A percentile compares a stretch with the other conserved stretches of the same genome.
phyloP scores from a whole-genome alignment of 2,797 vertebrate species.

The Philypnodon macrostomus region DNA sequence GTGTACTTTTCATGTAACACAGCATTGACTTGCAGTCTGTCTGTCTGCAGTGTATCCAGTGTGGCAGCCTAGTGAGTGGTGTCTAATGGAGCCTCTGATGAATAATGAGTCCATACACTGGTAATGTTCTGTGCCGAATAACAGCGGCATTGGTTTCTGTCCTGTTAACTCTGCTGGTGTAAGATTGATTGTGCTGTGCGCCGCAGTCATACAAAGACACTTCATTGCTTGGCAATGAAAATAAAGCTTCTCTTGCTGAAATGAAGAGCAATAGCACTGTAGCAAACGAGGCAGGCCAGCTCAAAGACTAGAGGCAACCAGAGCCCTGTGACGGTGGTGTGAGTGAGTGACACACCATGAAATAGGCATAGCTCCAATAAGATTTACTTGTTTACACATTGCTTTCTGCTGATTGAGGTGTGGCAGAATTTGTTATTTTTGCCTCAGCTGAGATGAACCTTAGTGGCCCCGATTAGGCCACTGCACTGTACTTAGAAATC shows the following conservation, averaged over 20 bases:
- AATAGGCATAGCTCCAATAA: conserved; percentile 55
- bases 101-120: conserved; percentile 80
- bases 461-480: conserved; percentile 75
- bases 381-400: conserved; percentile 75
- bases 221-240: conserved; percentile 76
- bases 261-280: conserved; percentile 69
- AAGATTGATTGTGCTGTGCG: conserved; percentile 73
- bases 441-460: conserved; percentile 55
- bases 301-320: conserved; percentile 45
- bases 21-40: conserved; percentile 53
- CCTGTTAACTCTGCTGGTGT: conserved; percentile 75
- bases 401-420: conserved; percentile 71
- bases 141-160: conserved; percentile 79
- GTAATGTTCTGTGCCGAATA: conserved; percentile 80
- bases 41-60: conserved; percentile 52
- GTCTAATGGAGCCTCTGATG: conserved; percentile 79
- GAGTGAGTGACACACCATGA: conserved; percentile 76
- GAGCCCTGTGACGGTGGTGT: conserved; percentile 28
- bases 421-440: conserved; percentile 68
- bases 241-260: conserved; percentile 68
- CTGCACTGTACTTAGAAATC: conserved; percentile 78
- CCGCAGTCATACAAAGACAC: conserved; percentile 74
- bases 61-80: conserved; percentile 64
- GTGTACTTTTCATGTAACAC: conserved; percentile 54
- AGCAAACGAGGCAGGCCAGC: conserved; percentile 44